Evolutionary conservation across 2,113 vertebrate species (phyloP).

Genomic region (Crotalus horridus): DNA sequence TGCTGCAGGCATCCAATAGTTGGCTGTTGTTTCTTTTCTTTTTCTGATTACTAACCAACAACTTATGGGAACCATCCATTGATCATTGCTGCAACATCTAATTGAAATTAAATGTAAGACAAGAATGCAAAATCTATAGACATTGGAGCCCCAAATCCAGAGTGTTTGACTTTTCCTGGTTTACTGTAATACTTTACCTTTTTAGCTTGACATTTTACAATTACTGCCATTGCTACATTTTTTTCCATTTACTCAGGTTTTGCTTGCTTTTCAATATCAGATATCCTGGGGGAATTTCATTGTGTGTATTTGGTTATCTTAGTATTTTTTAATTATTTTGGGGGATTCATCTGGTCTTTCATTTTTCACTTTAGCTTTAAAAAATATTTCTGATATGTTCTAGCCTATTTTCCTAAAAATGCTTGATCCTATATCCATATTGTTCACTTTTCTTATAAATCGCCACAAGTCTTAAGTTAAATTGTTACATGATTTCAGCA

Average conservation of each 20-base stretch:
- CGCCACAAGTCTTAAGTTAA: not conserved
- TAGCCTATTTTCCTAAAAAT: not conserved
- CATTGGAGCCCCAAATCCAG: not conserved
- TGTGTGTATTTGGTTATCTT: not conserved
- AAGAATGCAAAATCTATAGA: not conserved
- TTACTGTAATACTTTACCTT: not conserved
- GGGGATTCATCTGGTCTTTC: not conserved
- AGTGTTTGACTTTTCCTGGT: not conserved
- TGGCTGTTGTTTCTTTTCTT: not conserved
- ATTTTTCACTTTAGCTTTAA: not conserved
- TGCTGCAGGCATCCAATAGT: not conserved
- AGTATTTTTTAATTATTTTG: not conserved
- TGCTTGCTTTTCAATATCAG: not conserved
- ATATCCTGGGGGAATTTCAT: not conserved
- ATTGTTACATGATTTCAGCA: not conserved
- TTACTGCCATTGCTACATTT: not conserved
- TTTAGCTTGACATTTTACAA: not conserved
- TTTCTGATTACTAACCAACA: not conserved
- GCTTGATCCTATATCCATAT: not conserved
- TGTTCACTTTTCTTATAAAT: not conserved
- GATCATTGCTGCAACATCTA: not conserved
- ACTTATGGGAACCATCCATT: not conserved
- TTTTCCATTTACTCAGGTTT: not conserved
- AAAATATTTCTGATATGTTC: not conserved
- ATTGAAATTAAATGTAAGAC: not conserved